These are phyloP conservation scores for Palythoa grandiflora DNA, from an alignment of 92 coral and sea anemone species.

Conservation along the genomic window DNA sequence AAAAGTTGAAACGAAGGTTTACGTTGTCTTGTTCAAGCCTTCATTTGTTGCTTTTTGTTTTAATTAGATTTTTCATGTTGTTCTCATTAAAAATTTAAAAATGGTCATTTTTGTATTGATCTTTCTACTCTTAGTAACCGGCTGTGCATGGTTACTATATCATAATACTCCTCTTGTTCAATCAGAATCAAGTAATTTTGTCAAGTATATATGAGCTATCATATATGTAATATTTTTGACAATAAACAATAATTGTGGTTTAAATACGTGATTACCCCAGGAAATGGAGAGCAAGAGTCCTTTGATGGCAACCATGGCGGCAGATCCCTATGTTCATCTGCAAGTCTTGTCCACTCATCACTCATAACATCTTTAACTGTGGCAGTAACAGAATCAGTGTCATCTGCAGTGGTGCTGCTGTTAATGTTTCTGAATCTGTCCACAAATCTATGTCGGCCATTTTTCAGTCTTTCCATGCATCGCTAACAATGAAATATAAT, in stretches of 20 bases:
- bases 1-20: no score
- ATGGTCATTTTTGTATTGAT: no score
- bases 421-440: conserved; percentile 18
- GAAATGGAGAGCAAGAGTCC: conserved; percentile 36
- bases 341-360: conserved; percentile 38
- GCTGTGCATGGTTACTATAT: background rate
- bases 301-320: conserved; percentile 43
- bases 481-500: background rate
- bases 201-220: no score
- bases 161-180: no score
- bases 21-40: no score
- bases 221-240: no score
- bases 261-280: conserved; percentile 6
- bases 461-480: conserved; percentile 45
- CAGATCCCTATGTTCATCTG: conserved; percentile 23
- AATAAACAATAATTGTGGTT: no score
- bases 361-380: conserved; percentile 40
- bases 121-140: background rate
- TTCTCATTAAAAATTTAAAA: no score
- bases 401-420: background rate
- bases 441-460: conserved; percentile 33
- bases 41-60: no score
- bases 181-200: no score
- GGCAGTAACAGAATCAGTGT: conserved; percentile 1
- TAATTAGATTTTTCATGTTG: no score